Evolutionary conservation across 2,888 invertebrate species (phyloP).

Genomic region (Macaria liturata): DNA sequence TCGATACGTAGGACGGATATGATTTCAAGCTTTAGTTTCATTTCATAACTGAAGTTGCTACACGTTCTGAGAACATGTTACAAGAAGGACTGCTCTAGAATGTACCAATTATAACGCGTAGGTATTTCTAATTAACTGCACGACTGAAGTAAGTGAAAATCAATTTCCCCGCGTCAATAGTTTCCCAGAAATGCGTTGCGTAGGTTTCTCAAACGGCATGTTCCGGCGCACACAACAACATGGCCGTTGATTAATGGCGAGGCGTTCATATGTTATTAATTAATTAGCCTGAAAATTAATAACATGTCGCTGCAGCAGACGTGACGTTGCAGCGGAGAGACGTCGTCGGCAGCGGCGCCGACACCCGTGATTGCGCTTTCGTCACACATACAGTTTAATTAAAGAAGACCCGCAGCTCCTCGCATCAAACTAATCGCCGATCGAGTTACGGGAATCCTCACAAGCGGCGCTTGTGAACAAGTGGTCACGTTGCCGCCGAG

Average conservation of each 20-base stretch:
- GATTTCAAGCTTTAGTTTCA: too few relatives aligned
- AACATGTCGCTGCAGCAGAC: conserved; percentile 73
- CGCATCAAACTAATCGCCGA: conserved; percentile 41
- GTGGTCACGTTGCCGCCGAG: conserved; percentile 31
- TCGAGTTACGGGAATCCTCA: conserved; percentile 48
- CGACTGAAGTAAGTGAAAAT: conserved; percentile 40
- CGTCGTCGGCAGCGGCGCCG: conserved; percentile 45
- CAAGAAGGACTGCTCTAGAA: too few relatives aligned
- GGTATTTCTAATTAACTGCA: conserved; percentile 37
- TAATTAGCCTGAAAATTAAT: conserved; percentile 76
- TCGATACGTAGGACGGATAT: too few relatives aligned
- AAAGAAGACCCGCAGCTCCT: conserved; percentile 63
- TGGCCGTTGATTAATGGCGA: conserved; percentile 67
- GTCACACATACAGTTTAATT: conserved; percentile 65
- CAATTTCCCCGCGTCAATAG: conserved; percentile 39
- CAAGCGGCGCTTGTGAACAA: conserved; percentile 42
- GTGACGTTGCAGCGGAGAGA: conserved; percentile 51
- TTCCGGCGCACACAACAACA: conserved; percentile 39
- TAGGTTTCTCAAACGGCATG: conserved; percentile 31
- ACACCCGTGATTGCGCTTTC: conserved; percentile 48
- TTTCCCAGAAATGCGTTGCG: conserved; percentile 32
- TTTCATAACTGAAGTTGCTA: too few relatives aligned
- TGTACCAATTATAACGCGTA: too few relatives aligned
- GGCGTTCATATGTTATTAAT: conserved; percentile 69
- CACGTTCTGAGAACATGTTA: too few relatives aligned